Conservation (phyloP, 2,888 invertebrate genomes). For the Cephus pulcher region DNA sequence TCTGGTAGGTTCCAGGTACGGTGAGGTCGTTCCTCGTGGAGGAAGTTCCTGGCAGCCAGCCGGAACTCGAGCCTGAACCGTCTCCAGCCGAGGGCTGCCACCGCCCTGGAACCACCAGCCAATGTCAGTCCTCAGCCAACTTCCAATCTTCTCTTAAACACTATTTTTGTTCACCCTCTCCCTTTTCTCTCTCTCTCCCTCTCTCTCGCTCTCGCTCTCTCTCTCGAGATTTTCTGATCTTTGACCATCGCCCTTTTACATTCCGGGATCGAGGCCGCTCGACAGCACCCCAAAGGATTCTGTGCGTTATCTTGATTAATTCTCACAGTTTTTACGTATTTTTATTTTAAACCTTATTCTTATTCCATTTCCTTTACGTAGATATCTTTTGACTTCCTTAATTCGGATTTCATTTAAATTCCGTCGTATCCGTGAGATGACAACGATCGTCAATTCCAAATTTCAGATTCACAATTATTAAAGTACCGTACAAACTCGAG, state of each 20-base stretch:
- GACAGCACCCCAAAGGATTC: background rate
- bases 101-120: conserved; percentile 68
- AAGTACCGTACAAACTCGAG: background rate
- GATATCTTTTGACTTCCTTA: background rate
- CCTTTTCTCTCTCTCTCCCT: conserved; percentile 34
- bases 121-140: conserved; percentile 66
- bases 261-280: conserved; percentile 1
- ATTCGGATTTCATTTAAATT: background rate
- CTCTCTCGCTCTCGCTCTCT: conserved; percentile 27
- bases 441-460: background rate
- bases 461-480: background rate
- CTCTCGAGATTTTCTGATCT: background rate
- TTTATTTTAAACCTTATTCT: conserved; percentile 10
- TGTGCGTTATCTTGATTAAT: background rate
- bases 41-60: conserved; percentile 51
- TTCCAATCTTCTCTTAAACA: conserved; percentile 64
- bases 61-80: conserved; percentile 64
- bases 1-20: conserved; percentile 50
- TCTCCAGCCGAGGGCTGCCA: conserved; percentile 67
- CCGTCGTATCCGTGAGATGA: background rate
- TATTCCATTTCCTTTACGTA: conserved; percentile 6
- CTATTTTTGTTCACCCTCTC: conserved; percentile 40
- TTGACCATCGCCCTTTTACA: conserved; percentile 29
- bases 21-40: conserved; percentile 57
- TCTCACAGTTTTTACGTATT: background rate